A percentile compares a stretch with the other conserved stretches of the same genome.
Conservation (phyloP, 1,140 invertebrate genomes). For the Anthonomus grandis region DNA sequence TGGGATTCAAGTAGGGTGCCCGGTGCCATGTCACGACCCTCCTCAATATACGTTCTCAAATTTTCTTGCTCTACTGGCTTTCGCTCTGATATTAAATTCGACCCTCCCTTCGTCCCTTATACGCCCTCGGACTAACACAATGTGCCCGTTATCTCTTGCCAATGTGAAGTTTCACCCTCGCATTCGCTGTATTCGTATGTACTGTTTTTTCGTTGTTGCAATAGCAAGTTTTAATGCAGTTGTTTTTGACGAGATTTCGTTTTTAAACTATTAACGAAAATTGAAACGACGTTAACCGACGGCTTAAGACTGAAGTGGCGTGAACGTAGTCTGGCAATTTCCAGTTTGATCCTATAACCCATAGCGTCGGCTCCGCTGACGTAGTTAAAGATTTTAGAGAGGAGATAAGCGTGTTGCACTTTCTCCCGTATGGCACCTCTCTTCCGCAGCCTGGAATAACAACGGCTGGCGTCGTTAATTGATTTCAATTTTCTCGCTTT, state of each 20-base stretch:
- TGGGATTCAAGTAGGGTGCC: neutral
- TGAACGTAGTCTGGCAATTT: constrained; percentile 1
- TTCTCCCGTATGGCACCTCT: no score
- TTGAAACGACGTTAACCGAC: neutral
- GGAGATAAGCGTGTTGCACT: no score
- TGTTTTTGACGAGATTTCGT: neutral
- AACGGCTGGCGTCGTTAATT: no score
- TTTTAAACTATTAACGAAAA: neutral
- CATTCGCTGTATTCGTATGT: neutral
- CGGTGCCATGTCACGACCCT: constrained; percentile 7
- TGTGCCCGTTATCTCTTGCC: neutral
- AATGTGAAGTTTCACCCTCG: neutral
- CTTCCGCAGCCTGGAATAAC: no score
- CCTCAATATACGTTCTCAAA: constrained; percentile 8
- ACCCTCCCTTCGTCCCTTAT: neutral
- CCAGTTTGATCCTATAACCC: constrained; percentile 2
- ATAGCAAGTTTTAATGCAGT: neutral
- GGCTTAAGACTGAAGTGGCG: neutral
- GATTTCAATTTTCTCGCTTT: no score
- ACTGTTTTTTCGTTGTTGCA: neutral
- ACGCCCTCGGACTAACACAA: neutral
- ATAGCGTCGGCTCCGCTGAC: no score
- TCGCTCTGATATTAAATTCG: constrained; percentile 18
- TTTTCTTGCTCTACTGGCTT: constrained; percentile 16
- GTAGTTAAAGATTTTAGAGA: no score